Evolutionary conservation across 2,888 invertebrate species (phyloP).

Genomic region (Leptura quadrifasciata): DNA sequence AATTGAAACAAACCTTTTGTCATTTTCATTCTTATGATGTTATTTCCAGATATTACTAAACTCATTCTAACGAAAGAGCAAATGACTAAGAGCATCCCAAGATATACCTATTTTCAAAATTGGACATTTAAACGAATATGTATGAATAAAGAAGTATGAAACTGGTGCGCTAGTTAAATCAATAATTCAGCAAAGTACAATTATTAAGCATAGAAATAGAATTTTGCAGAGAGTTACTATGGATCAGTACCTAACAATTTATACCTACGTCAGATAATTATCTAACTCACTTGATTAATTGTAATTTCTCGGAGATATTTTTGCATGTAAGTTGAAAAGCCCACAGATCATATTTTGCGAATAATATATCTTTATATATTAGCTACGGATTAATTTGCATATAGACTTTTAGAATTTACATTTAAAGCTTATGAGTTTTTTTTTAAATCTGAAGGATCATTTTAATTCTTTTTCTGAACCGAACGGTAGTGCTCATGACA

Average conservation of each 20-base stretch:
- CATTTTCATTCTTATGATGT: too few species aligned
- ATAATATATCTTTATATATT: conserved; percentile 16
- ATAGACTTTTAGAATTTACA: conserved; percentile 35
- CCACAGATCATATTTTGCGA: conserved; percentile 18
- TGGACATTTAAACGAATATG: too few species aligned
- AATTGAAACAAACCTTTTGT: too few species aligned
- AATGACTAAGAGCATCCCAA: too few species aligned
- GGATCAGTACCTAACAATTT: background rate
- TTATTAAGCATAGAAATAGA: too few species aligned
- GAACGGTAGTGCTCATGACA: conserved; percentile 17
- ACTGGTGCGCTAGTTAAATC: too few species aligned
- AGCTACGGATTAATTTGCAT: background rate
- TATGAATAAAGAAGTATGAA: too few species aligned
- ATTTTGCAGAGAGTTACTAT: background rate
- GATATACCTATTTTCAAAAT: too few species aligned
- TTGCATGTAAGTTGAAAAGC: conserved; percentile 24
- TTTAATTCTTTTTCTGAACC: conserved; percentile 18
- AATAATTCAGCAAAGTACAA: too few species aligned
- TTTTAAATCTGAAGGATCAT: background rate
- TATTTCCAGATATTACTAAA: too few species aligned
- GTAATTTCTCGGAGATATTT: background rate
- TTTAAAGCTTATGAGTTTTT: conserved; percentile 34
- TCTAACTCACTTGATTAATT: background rate
- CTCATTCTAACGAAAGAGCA: too few species aligned
- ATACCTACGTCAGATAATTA: background rate